Evolutionary conservation across 1,140 invertebrate genomes (phyloP).

Genomic region (Penaeus indicus): DNA sequence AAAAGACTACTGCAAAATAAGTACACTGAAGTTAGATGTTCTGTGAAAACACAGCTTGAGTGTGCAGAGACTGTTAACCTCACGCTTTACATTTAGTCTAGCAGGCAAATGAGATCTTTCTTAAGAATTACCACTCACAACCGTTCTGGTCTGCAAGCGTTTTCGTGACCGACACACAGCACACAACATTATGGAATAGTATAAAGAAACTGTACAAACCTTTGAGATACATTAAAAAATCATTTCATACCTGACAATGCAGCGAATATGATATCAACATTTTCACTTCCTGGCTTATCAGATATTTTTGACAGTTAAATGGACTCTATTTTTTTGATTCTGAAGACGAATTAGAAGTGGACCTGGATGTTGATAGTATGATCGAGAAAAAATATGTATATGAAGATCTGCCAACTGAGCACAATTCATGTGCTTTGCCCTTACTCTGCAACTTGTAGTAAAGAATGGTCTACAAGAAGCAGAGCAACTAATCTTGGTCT

Average conservation of each 20-base stretch:
- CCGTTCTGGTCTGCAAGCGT: conserved; percentile 7
- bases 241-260: too few relatives aligned
- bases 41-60: too few relatives aligned
- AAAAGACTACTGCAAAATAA: neutral
- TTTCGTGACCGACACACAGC: too few relatives aligned
- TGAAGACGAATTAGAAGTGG: too few relatives aligned
- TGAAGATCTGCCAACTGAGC: too few relatives aligned
- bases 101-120: conserved; percentile 2
- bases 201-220: too few relatives aligned
- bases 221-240: too few relatives aligned
- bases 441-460: neutral
- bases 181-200: conserved; percentile 1
- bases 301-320: too few relatives aligned
- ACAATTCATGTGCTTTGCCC: neutral
- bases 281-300: too few relatives aligned
- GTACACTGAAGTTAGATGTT: too few relatives aligned
- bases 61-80: neutral
- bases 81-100: neutral
- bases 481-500: neutral
- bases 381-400: neutral
- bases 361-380: neutral
- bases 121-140: neutral
- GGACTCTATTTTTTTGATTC: too few relatives aligned
- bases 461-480: neutral
- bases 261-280: too few relatives aligned